These are phyloP conservation scores for Oxycera nigricornis DNA, from an alignment of 2,888 invertebrate species.

Conservation along the genomic window DNA sequence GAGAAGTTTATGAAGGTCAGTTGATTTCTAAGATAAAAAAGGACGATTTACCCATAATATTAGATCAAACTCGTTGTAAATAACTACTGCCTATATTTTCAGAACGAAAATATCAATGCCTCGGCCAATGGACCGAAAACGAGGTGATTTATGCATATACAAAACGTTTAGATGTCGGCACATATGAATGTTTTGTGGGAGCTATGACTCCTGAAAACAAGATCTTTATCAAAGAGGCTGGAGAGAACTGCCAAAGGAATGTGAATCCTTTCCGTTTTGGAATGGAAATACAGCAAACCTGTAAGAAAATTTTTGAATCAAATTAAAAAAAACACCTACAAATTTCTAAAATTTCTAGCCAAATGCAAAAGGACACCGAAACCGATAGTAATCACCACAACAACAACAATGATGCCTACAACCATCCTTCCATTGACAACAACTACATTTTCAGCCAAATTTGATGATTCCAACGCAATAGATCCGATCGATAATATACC, in stretches of 20 bases:
- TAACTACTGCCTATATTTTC: conserved; percentile 44
- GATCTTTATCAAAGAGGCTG: conserved; percentile 72
- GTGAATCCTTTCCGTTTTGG: conserved; percentile 68
- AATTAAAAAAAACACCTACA: neutral
- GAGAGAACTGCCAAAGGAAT: conserved; percentile 69
- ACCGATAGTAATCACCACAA: neutral
- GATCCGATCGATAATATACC: neutral
- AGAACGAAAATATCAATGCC: conserved; percentile 71
- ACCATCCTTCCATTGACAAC: neutral
- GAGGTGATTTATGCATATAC: conserved; percentile 71
- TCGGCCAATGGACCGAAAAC: conserved; percentile 72
- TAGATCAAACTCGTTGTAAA: too few species aligned
- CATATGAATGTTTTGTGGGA: conserved; percentile 73
- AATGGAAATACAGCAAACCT: conserved; percentile 68
- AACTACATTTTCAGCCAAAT: neutral
- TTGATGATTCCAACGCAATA: conserved; percentile 19
- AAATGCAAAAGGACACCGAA: conserved; percentile 28
- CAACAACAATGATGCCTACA: neutral
- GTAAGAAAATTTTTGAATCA: conserved; percentile 52
- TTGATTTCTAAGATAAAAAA: neutral
- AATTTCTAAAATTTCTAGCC: neutral
- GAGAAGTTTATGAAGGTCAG: conserved; percentile 68
- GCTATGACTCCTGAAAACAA: conserved; percentile 66
- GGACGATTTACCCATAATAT: neutral
- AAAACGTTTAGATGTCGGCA: conserved; percentile 67